Base-by-base conservation (phyloP, 1,140 invertebrate genomes). In the Anthonomus grandis region DNA sequence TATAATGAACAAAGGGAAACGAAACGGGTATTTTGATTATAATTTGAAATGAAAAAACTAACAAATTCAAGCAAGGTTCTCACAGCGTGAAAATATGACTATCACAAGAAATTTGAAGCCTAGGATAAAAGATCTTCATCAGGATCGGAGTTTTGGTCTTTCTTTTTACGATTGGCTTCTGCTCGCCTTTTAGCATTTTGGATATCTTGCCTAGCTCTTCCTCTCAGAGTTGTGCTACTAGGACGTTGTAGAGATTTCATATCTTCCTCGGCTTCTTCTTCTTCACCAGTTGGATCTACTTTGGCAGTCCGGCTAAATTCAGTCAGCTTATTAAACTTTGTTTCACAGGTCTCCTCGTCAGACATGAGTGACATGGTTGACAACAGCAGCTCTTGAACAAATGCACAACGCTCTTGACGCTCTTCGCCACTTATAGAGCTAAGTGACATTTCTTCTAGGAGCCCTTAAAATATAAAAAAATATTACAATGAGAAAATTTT, bases 301-400 rank as follows among this genome's bases (percentile, higher is more conserved):
- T 54, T 46, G 45, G 36, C 13, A 9, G 44, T 46, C 18, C 52
- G 51, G 54, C 59, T 59, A 55, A 57, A 57, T 46, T 52, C 39
- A n/a, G 50, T 54, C 55, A 54, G 47, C 42, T 58, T 48, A 46
- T 46, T 47, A 23, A 58, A 34, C 24, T 54, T 49, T 57, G 53
- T 9, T 34, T 49, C 25, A 24, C 49, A 47, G 37, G 25, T 56
- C 13, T 34, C 47, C 25, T 55, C 47, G 10, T 23, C 37, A 13
- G 19, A 8, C 19, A 37, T 12, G 38, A 49, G 23, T 24, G 59
- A 57, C 17, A 60, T 57, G 22, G 62, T 65, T 12, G 64, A 70
- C 45, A 69, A 59, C 22, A 70, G 56, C 27, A 71, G 53, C 48
- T 73, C 65, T 41, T 72, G 66, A n/a, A 70, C 69, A 55, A 73